Evolutionary conservation across 2,113 vertebrate genomes (phyloP), one percentile per base, ranked within the genome.

Genomic region (Heloderma charlesbogerti): DNA sequence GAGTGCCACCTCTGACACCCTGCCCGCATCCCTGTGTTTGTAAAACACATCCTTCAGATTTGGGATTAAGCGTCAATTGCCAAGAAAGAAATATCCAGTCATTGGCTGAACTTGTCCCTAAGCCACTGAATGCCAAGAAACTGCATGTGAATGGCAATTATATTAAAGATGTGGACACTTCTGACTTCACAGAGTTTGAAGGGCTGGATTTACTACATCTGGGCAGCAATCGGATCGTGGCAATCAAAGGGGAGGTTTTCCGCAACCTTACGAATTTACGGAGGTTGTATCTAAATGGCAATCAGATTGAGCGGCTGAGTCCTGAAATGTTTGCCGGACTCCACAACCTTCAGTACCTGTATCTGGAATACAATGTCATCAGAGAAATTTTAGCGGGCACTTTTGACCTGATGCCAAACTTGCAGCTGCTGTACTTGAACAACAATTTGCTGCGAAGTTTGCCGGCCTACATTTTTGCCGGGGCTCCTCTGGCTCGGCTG

Each of bases 331-430:
- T 99, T 95, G 94, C 98, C 83, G 99, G 99, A 31, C 98, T 99
- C 69, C 97, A 98, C 93, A 99, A 99, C 91, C 96, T 99, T 86
- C 99, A 99, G 79, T 99, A 99, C 97, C 97, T 99, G 72, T 99
- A 99, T 96, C 97, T 99, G 98, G 99, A 99, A 98, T 99, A 99
- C 97, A 99, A 99, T 97, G 97, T 98, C 96, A 99, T 99, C 94
- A 99, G 98, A 96, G 99, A 99, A 97, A 98, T 99, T 89, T 96
- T 99, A 94, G 99, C 98, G 0, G 98, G 98, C 88, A 99, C 99
- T 12, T 99, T 99, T 97, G 98, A 99, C 95, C 98, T 98, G 4
- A 99, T 99, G 99, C 98, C 99, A 75, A 99, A 98, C 94, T 96
- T 99, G 78, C 99, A 99, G 93, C 97, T 99, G 90, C 97, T 99